Evolutionary conservation across 2,113 vertebrate species (phyloP).

Genomic region (Prolemur simus): DNA sequence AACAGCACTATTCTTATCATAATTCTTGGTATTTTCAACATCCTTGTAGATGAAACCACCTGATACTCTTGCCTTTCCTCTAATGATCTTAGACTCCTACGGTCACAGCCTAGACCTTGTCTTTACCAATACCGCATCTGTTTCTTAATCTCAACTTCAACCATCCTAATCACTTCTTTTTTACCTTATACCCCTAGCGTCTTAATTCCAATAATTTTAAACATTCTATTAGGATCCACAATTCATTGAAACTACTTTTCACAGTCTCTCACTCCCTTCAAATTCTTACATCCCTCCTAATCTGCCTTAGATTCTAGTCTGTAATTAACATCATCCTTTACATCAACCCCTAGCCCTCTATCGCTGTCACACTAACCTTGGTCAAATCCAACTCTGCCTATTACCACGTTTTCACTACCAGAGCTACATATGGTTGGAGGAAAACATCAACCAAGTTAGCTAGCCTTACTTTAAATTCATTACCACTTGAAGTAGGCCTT

Average conservation of each 20-base stretch:
- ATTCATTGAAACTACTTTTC: background rate
- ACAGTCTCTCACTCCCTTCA: background rate
- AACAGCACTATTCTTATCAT: background rate
- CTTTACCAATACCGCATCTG: background rate
- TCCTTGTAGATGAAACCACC: background rate
- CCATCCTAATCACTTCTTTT: background rate
- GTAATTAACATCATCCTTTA: background rate
- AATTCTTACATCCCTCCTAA: background rate
- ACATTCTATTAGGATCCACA: background rate
- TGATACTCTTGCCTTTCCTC: background rate
- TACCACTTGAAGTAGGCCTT: background rate
- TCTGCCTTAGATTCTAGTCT: background rate
- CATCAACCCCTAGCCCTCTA: background rate
- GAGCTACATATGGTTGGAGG: background rate
- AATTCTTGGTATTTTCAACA: constrained; percentile 13
- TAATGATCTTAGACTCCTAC: background rate
- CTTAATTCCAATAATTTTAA: background rate
- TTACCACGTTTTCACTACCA: background rate
- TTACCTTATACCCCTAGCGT: background rate
- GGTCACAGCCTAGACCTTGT: background rate
- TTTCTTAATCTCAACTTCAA: background rate
- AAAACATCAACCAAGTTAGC: background rate
- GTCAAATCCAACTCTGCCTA: background rate
- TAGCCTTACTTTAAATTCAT: background rate
- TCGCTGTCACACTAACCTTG: background rate